Conservation (phyloP, 2,888 invertebrate species). For the Apotomis capreana region DNA sequence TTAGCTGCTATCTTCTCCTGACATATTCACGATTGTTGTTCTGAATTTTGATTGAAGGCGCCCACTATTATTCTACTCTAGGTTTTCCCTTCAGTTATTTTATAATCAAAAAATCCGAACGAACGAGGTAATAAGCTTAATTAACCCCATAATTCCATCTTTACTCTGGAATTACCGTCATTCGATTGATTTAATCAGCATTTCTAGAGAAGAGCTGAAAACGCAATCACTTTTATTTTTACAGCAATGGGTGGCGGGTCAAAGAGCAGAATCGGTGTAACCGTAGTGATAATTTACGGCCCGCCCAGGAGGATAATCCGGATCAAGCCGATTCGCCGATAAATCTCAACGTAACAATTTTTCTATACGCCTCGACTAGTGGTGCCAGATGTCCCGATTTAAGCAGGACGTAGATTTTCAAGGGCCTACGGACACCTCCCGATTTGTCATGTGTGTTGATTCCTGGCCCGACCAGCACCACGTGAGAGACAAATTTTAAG, state of each 20-base stretch:
- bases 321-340: slow-evolving; percentile 64
- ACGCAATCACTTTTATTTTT: slow-evolving; percentile 21
- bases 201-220: background rate
- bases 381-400: too few species aligned
- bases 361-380: slow-evolving; percentile 51
- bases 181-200: slow-evolving; percentile 1
- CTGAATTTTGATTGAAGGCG: too few species aligned
- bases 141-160: background rate
- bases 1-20: too few species aligned
- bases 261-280: slow-evolving; percentile 45
- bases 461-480: too few species aligned
- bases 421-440: too few species aligned
- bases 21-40: too few species aligned
- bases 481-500: too few species aligned
- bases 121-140: background rate
- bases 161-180: background rate
- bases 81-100: background rate
- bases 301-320: slow-evolving; percentile 61
- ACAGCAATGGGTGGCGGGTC: slow-evolving; percentile 27
- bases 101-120: background rate
- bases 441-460: too few species aligned
- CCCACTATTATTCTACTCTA: too few species aligned
- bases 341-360: slow-evolving; percentile 60
- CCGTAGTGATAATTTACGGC: slow-evolving; percentile 63
- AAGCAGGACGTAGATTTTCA: too few species aligned